Evolutionary conservation across 2,888 invertebrate species (phyloP).

Genomic region (Drosophila cracens): DNA sequence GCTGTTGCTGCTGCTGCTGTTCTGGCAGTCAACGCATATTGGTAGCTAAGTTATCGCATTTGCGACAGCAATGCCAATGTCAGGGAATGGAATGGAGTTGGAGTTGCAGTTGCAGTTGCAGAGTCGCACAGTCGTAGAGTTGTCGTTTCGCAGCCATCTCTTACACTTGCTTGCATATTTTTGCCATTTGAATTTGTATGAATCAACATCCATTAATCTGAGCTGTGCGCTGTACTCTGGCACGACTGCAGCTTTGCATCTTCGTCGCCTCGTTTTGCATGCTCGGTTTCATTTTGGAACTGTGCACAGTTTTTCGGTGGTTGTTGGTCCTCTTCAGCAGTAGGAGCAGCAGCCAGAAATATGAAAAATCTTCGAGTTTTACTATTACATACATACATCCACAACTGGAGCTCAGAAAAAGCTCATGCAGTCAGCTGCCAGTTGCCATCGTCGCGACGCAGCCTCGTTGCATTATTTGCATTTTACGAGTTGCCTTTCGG

Average conservation of each 20-base stretch:
- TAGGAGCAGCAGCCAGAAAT: constrained; percentile 66
- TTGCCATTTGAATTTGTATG: constrained; percentile 80
- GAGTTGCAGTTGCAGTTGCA: constrained; percentile 28
- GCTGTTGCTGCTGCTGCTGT: constrained; percentile 8
- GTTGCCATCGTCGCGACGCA: constrained; percentile 73
- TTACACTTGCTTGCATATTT: constrained; percentile 81
- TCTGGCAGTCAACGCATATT: constrained; percentile 79
- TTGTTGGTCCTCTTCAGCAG: constrained; percentile 36
- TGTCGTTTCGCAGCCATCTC: constrained; percentile 64
- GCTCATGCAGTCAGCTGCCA: constrained; percentile 74
- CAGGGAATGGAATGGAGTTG: constrained; percentile 11
- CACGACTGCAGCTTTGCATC: constrained; percentile 45
- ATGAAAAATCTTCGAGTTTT: constrained; percentile 74
- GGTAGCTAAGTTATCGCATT: constrained; percentile 81
- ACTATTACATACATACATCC: constrained; percentile 42
- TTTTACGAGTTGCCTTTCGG: constrained; percentile 75
- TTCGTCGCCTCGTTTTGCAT: constrained; percentile 73
- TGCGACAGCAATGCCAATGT: constrained; percentile 76
- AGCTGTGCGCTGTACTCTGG: constrained; percentile 52
- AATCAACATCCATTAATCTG: constrained; percentile 81
- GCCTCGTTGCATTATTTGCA: constrained; percentile 76
- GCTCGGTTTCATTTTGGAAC: constrained; percentile 78
- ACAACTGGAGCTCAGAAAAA: constrained; percentile 46
- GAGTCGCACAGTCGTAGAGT: constrained; percentile 36
- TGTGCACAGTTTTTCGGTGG: constrained; percentile 64